Conservation (phyloP, 2,888 invertebrate genomes). For the Ophonus ardosiacus region DNA sequence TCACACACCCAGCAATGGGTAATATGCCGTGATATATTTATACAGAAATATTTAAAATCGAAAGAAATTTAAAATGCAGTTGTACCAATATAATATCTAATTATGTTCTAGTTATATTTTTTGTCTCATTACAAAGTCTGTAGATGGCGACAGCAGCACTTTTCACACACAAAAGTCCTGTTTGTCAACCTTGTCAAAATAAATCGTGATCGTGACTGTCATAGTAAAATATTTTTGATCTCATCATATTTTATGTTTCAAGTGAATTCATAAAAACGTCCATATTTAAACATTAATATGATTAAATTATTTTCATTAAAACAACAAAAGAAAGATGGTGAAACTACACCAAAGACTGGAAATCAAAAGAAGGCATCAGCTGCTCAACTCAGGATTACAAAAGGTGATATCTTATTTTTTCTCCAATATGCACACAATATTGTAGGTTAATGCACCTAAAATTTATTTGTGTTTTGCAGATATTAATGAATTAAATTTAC, state of each 20-base stretch:
- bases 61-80: background rate
- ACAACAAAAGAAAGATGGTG: slow-evolving; percentile 99
- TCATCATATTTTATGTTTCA: slow-evolving; percentile 63
- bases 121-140: background rate
- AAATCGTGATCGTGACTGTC: slow-evolving; percentile 63
- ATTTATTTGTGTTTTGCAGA: slow-evolving; percentile 81
- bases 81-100: slow-evolving; percentile 10
- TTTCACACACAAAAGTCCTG: slow-evolving; percentile 55
- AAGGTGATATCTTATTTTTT: slow-evolving; percentile 82
- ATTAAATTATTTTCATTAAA: slow-evolving; percentile 98
- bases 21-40: too few species aligned
- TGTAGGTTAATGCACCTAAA: slow-evolving; percentile 63
- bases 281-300: slow-evolving; percentile 79
- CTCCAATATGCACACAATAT: slow-evolving; percentile 27
- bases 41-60: too few species aligned
- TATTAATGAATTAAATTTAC: slow-evolving; percentile 97
- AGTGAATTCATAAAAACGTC: slow-evolving; percentile 61
- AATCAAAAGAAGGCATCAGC: slow-evolving; percentile 96
- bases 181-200: slow-evolving; percentile 65
- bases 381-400: slow-evolving; percentile 97
- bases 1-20: too few species aligned
- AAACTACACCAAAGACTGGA: slow-evolving; percentile 85
- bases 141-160: slow-evolving; percentile 44
- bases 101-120: background rate
- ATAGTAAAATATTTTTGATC: slow-evolving; percentile 61